A percentile compares a stretch with the other conserved stretches of the same genome.
These are phyloP conservation scores for Mallotus villosus DNA, from an alignment of 2,797 vertebrate species.

Conservation along the genomic window DNA sequence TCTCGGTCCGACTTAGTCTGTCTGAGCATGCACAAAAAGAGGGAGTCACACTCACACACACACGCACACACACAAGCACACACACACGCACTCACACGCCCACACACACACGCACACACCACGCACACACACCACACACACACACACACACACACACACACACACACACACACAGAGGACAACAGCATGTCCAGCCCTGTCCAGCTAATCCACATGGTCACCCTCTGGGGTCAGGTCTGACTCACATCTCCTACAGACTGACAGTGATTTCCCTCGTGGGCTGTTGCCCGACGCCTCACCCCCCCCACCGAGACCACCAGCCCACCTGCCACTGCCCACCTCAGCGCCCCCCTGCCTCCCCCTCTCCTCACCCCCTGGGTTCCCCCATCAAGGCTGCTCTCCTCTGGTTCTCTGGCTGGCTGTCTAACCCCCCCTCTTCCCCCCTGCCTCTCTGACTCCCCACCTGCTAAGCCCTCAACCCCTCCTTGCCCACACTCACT, in stretches of 20 bases:
- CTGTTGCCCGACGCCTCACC: slow-evolving; percentile 26
- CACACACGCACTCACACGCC: slow-evolving; percentile 12
- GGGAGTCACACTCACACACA: slow-evolving; percentile 7
- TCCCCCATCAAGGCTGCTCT: not conserved
- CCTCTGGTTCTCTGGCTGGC: not conserved
- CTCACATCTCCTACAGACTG: slow-evolving; percentile 54
- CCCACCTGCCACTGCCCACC: slow-evolving; percentile 17
- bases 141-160: slow-evolving; percentile 11
- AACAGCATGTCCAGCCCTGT: slow-evolving; percentile 27
- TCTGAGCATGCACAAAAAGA: not conserved
- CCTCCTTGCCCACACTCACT: not conserved
- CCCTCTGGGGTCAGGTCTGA: slow-evolving; percentile 58
- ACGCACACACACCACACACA: slow-evolving; percentile 3
- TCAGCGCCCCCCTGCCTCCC: slow-evolving; percentile 5
- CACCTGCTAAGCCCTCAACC: not conserved
- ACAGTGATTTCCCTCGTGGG: slow-evolving; percentile 64
- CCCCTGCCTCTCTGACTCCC: slow-evolving; percentile 1
- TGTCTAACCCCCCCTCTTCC: not conserved
- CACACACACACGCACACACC: not conserved
- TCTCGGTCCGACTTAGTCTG: not conserved
- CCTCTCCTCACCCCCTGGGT: not conserved
- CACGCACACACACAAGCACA: not conserved
- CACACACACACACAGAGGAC: slow-evolving; percentile 9
- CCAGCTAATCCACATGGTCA: slow-evolving; percentile 61
- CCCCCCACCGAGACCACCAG: slow-evolving; percentile 2